Base-by-base conservation (phyloP, 2,888 invertebrate species). In the Andricus quercusramuli region DNA sequence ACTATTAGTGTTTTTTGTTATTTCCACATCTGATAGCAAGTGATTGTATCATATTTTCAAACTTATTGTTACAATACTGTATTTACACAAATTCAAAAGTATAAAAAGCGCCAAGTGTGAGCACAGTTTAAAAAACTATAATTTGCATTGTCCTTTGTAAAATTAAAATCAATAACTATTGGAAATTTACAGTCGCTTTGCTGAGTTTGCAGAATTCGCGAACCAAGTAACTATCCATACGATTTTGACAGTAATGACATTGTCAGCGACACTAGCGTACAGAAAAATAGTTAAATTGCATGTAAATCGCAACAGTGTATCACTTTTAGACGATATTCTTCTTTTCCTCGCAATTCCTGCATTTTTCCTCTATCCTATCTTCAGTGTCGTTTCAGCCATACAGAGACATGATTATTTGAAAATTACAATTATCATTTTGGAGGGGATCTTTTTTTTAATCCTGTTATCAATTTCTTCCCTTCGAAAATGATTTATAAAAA, bases 291-390 rank as follows among this genome's bases (percentile, higher is more conserved):
- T 67, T 37, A 13, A 67, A 67, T 67, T 67, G 67, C 15, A 67
- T 67, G 67, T 67, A 41, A 67, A 67, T 67, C 67, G 67, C 67
- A 67, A 67, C n/a, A 41, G 41, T 67, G 67, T 67, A 22, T 67
- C 67, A 67, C 67, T 67, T 37, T 41, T 67, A 67, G 67, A 67
- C 37, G 41, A 67, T n/a, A 67, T 67, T 41, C 67, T 67, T 67
- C 67, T 67, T 13, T 67, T 67, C 11, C 67, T 67, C 22, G 67
- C 67, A 4, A 67, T 67, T 67, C 67, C 37, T n/a, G 67, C 67
- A 67, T 41, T 67, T 67, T 67, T 67, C 67, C 67, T 67, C 37
- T 67, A 67, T 29, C 41, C 67, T 1, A 67, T 67, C 41, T 67
- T 67, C 13, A 67, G 41, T 37, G 37, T 67, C n/a, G 67, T 67